Percentiles rank a stretch among this genome's conserved stretches.
Evolutionary conservation across 2,888 invertebrate species (phyloP).

Genomic region (Spodoptera exigua): DNA sequence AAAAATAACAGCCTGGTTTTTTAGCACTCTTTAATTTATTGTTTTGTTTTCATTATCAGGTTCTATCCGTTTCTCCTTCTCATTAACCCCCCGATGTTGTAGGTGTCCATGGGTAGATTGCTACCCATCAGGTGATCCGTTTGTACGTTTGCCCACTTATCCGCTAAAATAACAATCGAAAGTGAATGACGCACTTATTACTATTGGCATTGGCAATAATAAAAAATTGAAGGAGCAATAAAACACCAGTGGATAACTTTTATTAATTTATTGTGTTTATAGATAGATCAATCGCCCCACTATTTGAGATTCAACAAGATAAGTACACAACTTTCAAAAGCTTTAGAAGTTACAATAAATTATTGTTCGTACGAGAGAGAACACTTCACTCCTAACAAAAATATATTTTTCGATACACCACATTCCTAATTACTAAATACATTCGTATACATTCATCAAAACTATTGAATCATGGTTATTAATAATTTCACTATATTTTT

Average conservation of each 20-base stretch:
- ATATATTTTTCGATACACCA: constrained; percentile 70
- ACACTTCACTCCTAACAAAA: constrained; percentile 81
- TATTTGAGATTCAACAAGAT: constrained; percentile 81
- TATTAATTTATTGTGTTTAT: constrained; percentile 74
- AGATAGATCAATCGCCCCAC: constrained; percentile 73
- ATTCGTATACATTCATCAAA: neutral
- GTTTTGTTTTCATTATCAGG: no score
- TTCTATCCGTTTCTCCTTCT: no score
- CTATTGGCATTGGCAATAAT: neutral
- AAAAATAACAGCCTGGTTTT: no score
- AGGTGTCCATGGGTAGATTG: no score
- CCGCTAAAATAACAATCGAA: no score
- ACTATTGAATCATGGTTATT: neutral
- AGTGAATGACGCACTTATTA: no score
- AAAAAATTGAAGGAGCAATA: constrained; percentile 40
- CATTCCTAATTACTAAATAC: constrained; percentile 48
- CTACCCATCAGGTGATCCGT: no score
- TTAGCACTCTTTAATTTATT: no score
- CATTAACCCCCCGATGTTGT: no score
- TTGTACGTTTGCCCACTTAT: no score
- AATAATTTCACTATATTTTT: neutral
- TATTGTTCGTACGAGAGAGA: constrained; percentile 56
- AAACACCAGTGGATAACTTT: constrained; percentile 68
- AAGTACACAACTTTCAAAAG: constrained; percentile 75
- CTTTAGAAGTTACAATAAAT: constrained; percentile 57